Percentiles rank a stretch among this genome's conserved stretches.
These are phyloP conservation scores for Loxodonta africana DNA, from an alignment of 2,113 vertebrate species.

Conservation along the genomic window DNA sequence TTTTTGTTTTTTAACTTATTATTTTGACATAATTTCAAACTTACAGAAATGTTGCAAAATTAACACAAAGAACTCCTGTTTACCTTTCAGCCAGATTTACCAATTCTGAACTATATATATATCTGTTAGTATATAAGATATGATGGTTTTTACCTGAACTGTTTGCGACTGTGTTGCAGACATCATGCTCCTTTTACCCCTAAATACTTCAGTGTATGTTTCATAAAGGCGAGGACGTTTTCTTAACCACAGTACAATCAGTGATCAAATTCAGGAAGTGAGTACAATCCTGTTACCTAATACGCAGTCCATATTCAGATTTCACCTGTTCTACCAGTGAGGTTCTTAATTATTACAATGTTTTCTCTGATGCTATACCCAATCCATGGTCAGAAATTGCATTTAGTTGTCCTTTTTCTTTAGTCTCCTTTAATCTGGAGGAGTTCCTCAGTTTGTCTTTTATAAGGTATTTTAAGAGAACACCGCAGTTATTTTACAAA, in stretches of 20 bases:
- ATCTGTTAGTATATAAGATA: background rate
- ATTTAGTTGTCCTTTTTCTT: conserved; percentile 36
- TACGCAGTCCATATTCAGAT: background rate
- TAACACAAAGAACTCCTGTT: background rate
- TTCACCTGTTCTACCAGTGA: background rate
- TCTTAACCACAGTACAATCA: background rate
- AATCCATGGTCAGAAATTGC: background rate
- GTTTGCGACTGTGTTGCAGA: background rate
- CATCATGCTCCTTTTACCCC: background rate
- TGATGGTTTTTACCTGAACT: background rate
- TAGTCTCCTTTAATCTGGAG: conserved; percentile 36
- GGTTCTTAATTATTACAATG: background rate
- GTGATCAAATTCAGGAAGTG: background rate
- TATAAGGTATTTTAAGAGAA: background rate
- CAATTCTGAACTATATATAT: background rate
- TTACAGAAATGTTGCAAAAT: no score
- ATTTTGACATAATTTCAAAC: no score
- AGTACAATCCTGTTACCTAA: background rate
- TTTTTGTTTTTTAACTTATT: background rate
- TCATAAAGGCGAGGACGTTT: background rate
- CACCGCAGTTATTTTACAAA: conserved; percentile 13
- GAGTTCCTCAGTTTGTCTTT: background rate
- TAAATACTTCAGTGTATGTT: background rate
- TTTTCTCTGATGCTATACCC: background rate
- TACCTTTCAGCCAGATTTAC: background rate